A percentile compares a stretch with the other conserved stretches of the same genome.
phyloP scores from a whole-genome alignment of 1,140 invertebrate genomes.

The Anthonomus grandis region DNA sequence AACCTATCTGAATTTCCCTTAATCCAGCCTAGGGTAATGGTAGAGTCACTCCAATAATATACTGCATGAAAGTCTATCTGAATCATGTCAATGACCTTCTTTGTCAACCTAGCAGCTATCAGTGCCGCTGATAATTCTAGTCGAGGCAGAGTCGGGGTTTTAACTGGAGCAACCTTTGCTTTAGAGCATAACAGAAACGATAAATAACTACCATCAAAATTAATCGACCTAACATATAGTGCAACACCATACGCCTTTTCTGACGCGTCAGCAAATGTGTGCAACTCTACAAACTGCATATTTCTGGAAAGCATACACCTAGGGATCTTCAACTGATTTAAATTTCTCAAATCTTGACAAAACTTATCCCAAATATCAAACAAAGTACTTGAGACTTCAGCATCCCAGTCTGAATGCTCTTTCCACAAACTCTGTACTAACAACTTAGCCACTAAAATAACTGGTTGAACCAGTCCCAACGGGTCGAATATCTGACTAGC shows the following conservation, averaged over 20 bases:
- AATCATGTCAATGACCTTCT: conserved; percentile 5
- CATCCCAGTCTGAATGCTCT: conserved; percentile 42
- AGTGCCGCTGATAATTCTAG: conserved; percentile 37
- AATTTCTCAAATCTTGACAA: neutral
- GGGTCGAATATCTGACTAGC: conserved; percentile 36
- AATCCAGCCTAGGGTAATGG: conserved; percentile 18
- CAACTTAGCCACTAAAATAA: conserved; percentile 40
- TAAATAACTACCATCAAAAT: conserved; percentile 7
- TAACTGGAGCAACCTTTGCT: conserved; percentile 38
- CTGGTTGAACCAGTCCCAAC: conserved; percentile 35
- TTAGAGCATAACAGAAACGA: conserved; percentile 32
- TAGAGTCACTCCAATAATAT: conserved; percentile 18
- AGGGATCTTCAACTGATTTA: conserved; percentile 1
- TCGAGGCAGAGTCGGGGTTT: conserved; percentile 34
- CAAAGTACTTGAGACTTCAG: conserved; percentile 33
- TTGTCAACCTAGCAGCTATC: conserved; percentile 23
- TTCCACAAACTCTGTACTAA: conserved; percentile 44
- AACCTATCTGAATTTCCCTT: neutral
- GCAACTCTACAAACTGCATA: neutral
- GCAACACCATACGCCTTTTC: conserved; percentile 29
- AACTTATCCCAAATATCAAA: conserved; percentile 12
- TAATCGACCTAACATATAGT: conserved; percentile 30
- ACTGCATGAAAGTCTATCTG: conserved; percentile 1
- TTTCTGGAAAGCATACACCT: neutral
- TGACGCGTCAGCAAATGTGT: conserved; percentile 35